Conservation (phyloP, 2,888 invertebrate species). For the Acleris holmiana region DNA sequence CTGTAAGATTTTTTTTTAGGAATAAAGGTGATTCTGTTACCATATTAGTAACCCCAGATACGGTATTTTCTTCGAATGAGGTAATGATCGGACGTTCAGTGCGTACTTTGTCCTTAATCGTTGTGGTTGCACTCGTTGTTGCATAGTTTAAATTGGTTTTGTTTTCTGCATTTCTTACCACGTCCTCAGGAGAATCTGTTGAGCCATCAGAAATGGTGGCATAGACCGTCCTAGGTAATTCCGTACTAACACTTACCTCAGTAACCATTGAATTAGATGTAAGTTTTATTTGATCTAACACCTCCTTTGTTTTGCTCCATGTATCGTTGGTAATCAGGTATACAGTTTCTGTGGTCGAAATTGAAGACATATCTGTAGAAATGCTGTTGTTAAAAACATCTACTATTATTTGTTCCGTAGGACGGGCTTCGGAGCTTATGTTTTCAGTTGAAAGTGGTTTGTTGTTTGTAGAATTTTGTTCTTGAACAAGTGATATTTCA, state of each 20-base stretch:
- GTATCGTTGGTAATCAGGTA: neutral
- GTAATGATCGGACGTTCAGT: too few relatives aligned
- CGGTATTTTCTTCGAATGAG: too few relatives aligned
- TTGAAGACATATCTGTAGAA: neutral
- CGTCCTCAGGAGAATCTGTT: too few relatives aligned
- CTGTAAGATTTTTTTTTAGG: neutral
- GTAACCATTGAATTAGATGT: neutral
- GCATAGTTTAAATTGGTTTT: too few relatives aligned
- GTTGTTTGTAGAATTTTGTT: conserved; percentile 4
- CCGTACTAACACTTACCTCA: neutral
- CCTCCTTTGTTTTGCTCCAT: neutral
- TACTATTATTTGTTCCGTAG: neutral
- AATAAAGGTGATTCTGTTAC: neutral
- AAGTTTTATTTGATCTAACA: neutral
- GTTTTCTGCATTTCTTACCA: too few relatives aligned
- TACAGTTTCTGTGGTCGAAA: neutral
- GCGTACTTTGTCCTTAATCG: too few relatives aligned
- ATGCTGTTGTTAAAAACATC: neutral
- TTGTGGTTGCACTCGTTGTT: too few relatives aligned
- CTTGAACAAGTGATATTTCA: neutral
- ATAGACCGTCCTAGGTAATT: neutral
- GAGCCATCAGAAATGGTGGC: too few relatives aligned
- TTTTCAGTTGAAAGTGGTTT: neutral
- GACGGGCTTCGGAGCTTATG: neutral
- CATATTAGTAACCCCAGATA: neutral